Percentiles rank a stretch among this genome's conserved stretches.
Evolutionary conservation across 2,888 invertebrate genomes (phyloP).

Genomic region (Atherix ibis): DNA sequence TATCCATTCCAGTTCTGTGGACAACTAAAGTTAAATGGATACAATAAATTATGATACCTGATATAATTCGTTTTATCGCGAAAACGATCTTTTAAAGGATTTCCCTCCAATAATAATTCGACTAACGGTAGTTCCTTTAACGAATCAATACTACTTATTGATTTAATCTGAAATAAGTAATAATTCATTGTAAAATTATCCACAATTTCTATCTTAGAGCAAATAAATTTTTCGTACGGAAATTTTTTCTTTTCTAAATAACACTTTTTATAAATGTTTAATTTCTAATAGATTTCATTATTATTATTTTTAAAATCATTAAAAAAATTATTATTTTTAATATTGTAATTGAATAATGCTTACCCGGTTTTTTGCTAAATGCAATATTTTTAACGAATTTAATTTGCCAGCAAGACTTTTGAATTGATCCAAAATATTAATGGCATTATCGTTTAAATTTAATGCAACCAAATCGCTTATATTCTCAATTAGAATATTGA

Average conservation of each 20-base stretch:
- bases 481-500: slow-evolving; percentile 67
- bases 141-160: slow-evolving; percentile 45
- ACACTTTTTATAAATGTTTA: no score
- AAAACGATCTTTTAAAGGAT: slow-evolving; percentile 65
- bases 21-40: no score
- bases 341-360: neutral
- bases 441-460: slow-evolving; percentile 65
- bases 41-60: slow-evolving; percentile 47
- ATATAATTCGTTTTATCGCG: slow-evolving; percentile 60
- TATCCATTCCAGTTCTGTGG: no score
- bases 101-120: slow-evolving; percentile 64
- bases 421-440: slow-evolving; percentile 51
- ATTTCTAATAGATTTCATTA: no score
- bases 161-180: slow-evolving; percentile 42
- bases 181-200: no score
- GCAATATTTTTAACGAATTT: slow-evolving; percentile 57
- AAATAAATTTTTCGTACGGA: no score
- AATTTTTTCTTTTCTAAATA: no score
- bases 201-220: no score
- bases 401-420: slow-evolving; percentile 48
- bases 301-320: no score
- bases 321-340: no score
- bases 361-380: slow-evolving; percentile 70
- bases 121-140: slow-evolving; percentile 54
- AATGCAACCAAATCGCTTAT: slow-evolving; percentile 70